Evolutionary conservation across 2,113 vertebrate species (phyloP), one percentile per base, ranked within the genome.

Genomic region (Odontophorus gujanensis): DNA sequence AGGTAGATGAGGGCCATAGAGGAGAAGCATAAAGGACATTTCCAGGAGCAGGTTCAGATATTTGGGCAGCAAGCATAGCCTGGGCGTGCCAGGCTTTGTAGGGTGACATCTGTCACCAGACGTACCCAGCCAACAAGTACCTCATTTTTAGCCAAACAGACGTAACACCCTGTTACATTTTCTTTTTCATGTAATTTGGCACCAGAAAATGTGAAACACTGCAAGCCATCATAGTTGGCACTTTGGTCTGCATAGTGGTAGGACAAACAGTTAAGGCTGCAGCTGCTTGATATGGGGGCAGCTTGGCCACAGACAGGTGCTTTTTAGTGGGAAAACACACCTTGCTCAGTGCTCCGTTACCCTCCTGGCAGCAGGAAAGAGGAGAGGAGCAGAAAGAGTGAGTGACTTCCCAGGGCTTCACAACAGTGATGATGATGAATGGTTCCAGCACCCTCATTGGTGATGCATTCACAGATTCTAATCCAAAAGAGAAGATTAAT

Each of bases 401-500:
- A 82, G 11, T 36, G 24, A 43, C 81, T 94, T 78, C 36, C 14
- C 43, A 36, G 34, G 15, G 24, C 43, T 91, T 79, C 43, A 6
- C 24, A 30, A 43, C 51, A 57, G 7, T 51, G 57, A 72, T 0
- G 0, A 7, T 84, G 84, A 89, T 55, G 87, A 59, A 89, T 87
- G 45, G 45, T 51, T 85, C 36, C 42, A 67, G 28, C 87, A 66
- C 40, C 42, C 55, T 77, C 48, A 80, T 80, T 75, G 89, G 53
- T 89, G 71, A 82, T 67, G 75, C 42, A 16, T 77, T 95, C 63
- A 28, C 81, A 66, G 71, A 79, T 89, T 93, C 38, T 73, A 62
- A 79, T 82, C 1, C 73, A 55, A 91, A 93, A 51, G 84, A 58
- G 13, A 84, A 68, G 20, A 71, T 50, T 67, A 0, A 0, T 62